Base-by-base conservation (phyloP, 1,140 invertebrate species). In the Dendroctonus ponderosae region DNA sequence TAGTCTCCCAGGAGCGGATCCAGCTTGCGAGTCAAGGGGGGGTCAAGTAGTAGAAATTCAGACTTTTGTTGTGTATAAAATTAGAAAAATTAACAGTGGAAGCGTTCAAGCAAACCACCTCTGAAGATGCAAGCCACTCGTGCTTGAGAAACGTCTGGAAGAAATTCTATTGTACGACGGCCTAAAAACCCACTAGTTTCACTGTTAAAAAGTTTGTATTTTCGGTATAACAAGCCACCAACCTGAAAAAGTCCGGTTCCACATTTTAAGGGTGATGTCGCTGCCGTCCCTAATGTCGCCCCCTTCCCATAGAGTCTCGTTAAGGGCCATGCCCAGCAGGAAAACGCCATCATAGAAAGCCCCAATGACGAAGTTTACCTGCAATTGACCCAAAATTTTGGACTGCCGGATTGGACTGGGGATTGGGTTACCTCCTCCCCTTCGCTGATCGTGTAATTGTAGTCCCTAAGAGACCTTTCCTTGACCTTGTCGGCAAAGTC, bases 271-370 rank as follows among this genome's bases (percentile, higher is more conserved):
- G 0, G 92, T 93, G 66, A 96, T 90, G 1, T 83, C 84, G 7
- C 85, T 80, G 0, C 93, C 93, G 76, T 96, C 88, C n/a, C 82
- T 78, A 49, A 93, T 88, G 74, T 93, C 85, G 0, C 83, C 86
- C 0, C 87, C 89, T 70, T 89, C 87, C 0, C 84, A 84, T n/a
- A 96, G 78, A 0, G 93, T 95, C 78, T 95, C 92, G 76, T 96
- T 96, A 48, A 97, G 74, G 0, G 94, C 93, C 84, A 95, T 91
- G 0, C 93, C 94, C 70, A 97, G 85, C n/a, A 98, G 81, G 69
- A 94, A 90, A 7, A 97, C 92, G 0, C 94, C 94, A 74, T 97
- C 95, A 75, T 97, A 96, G 75, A 97, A 97, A 0, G 94, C 94
- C 0, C 93, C 93, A 65, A 96, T 91, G 72, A 97, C 95, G 79